Conservation (phyloP, 1,140 invertebrate genomes). For the Caenorhabditis elegans region DNA sequence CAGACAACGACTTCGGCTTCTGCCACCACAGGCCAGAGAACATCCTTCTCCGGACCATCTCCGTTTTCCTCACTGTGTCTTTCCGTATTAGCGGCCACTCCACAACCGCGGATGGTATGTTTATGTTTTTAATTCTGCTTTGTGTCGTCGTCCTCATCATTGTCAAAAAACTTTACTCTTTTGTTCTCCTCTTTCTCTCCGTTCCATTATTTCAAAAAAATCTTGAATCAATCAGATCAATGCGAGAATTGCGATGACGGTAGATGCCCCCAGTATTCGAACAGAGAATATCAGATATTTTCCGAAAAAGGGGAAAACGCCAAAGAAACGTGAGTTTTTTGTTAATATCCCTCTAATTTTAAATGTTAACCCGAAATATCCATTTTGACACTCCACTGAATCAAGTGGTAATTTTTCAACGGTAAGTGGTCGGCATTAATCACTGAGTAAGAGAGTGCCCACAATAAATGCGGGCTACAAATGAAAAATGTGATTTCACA, state of each 20-base stretch:
- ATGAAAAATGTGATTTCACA: conserved; percentile 9
- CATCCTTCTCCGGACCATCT: conserved; percentile 10
- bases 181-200: not conserved
- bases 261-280: conserved; percentile 45
- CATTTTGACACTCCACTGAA: not conserved
- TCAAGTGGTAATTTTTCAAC: conserved; percentile 6
- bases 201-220: not conserved
- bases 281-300: conserved; percentile 47
- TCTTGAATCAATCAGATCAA: conserved; percentile 31
- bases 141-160: not conserved
- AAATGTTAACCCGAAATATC: too few species aligned
- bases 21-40: not conserved
- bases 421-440: not conserved
- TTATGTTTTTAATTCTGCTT: conserved; percentile 21
- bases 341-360: too few species aligned
- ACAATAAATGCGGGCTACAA: not conserved
- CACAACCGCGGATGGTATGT: conserved; percentile 28
- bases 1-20: not conserved
- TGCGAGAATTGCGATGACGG: conserved; percentile 39
- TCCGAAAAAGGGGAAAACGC: conserved; percentile 44
- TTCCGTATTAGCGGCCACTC: conserved; percentile 12
- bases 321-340: conserved; percentile 33
- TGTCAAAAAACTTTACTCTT: not conserved
- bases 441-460: not conserved
- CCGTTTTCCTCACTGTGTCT: conserved; percentile 20